These are phyloP conservation scores for Palythoa grandiflora DNA, from an alignment of 92 coral and sea anemone species.

Conservation along the genomic window DNA sequence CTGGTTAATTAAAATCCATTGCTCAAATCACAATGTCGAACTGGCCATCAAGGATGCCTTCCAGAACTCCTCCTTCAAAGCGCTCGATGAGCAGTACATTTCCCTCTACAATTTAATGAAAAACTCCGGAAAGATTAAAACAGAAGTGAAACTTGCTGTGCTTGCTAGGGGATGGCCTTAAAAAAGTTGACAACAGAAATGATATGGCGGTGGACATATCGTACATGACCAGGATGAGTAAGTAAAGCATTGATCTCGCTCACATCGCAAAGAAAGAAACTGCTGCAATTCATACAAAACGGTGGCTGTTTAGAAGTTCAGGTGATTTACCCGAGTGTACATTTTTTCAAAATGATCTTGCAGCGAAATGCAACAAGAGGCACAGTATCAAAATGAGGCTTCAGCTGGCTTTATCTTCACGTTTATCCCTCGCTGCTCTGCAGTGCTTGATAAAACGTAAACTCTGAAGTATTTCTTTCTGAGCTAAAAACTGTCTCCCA, in stretches of 20 bases:
- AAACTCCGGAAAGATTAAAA: slow-evolving; percentile 26
- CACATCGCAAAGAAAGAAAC: slow-evolving; percentile 7
- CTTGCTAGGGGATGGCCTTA: no score
- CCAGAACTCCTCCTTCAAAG: slow-evolving; percentile 1
- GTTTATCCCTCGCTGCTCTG: no score
- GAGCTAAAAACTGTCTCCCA: no score
- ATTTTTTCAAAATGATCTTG: background rate
- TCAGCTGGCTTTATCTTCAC: background rate
- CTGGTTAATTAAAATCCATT: background rate
- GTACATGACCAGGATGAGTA: background rate
- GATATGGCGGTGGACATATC: slow-evolving; percentile 24
- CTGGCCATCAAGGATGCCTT: slow-evolving; percentile 9
- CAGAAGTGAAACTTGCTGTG: slow-evolving; percentile 21
- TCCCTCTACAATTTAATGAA: background rate
- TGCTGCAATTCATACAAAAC: slow-evolving; percentile 4
- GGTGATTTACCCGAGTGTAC: background rate
- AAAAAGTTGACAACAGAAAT: slow-evolving; percentile 17
- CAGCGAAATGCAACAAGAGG: background rate
- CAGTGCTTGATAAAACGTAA: no score
- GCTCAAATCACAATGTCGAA: slow-evolving; percentile 3
- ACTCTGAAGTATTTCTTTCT: no score
- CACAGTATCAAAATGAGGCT: slow-evolving; percentile 5
- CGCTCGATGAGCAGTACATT: background rate
- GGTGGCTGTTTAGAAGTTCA: background rate
- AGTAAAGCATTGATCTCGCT: slow-evolving; percentile 12